Evolutionary conservation across 2,888 invertebrate species (phyloP), one percentile per base, ranked within the genome.

Genomic region (Dicyrtomina minuta): DNA sequence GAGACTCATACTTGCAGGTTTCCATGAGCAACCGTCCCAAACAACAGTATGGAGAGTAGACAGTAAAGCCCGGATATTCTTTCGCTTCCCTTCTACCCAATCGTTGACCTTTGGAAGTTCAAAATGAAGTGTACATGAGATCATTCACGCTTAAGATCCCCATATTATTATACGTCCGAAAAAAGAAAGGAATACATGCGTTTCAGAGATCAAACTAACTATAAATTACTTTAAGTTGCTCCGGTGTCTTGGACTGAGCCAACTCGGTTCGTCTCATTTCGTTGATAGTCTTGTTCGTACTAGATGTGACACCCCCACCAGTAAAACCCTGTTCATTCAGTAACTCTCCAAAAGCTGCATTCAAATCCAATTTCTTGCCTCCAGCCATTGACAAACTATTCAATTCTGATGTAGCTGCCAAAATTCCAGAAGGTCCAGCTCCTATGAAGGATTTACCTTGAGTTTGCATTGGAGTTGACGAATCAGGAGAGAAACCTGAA

Each of bases 1-100:
- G 77, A 96, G 93, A 80, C 94, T 89, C 96, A 99, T 98, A 80
- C 95, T 93, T 79, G 91, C 90, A 78, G 91, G 90, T 73, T 88
- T 87, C 98, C 98, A 99, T 79, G 93, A 90, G 33, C 91, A 91
- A 61, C 92, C 96, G 58, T 88, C 90, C 97, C 97, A 98, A 66
- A 96, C 84, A 59, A 98, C 91, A 0, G 90, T 90, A 81, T 97
- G 94, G 81, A 99, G 86, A 0, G 97, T 94, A 80, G 97, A 96
- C 27, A 99, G 83, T 26, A 99, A 83, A 0, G 98, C 97, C 69
- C 99, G 88, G 76, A 99, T 93, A 82, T 99, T 99, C 68, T 91
- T 90, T 80, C 95, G 95, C 83, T 98, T 99, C 10, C 98, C 98
- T 80, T 96, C 92, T 70, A 89, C 91, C 88, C 88, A 89, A 72